These are phyloP conservation scores for Mus musculus DNA, from an alignment of 2,113 vertebrate species.

Conservation along the genomic window GRCm39 chr2:71298501-71299000, in stretches of 20 bases:
- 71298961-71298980: too few species aligned
- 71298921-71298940: background rate
- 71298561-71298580: background rate
- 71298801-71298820: conserved; percentile 3
- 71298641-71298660: background rate
- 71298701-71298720: background rate
- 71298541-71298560: too few species aligned
- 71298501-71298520: too few species aligned
- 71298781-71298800: background rate
- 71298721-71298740: background rate
- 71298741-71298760: background rate
- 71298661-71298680: background rate
- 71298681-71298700: background rate
- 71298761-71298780: background rate
- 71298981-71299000: background rate
- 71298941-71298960: conserved; percentile 29
- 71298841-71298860: background rate
- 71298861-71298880: background rate
- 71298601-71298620: background rate
- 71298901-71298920: background rate
- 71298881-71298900: too few species aligned
- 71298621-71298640: background rate
- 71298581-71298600: background rate
- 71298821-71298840: background rate
- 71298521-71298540: too few species aligned